These are phyloP conservation scores for Astyanax mexicanus DNA, from an alignment of 2,797 vertebrate species.

Conservation along the genomic window DNA sequence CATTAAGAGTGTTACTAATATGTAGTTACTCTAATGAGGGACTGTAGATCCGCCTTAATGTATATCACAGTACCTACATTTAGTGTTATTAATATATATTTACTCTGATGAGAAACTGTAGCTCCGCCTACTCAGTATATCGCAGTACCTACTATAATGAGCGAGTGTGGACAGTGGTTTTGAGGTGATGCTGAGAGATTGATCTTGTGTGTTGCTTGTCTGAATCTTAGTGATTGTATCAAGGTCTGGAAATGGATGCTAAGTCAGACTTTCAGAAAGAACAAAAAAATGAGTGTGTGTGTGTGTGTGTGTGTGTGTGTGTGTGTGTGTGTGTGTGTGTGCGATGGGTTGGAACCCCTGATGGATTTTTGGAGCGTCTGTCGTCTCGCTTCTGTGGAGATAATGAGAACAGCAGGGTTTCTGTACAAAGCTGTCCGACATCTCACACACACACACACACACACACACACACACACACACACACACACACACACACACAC, in stretches of 20 bases:
- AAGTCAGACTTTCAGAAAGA: too few species aligned
- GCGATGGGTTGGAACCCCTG: slow-evolving; percentile 26
- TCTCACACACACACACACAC: slow-evolving; percentile 21
- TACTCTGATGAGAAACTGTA: too few species aligned
- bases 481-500: slow-evolving; percentile 7
- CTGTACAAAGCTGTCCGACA: slow-evolving; percentile 29
- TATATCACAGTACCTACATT: too few species aligned
- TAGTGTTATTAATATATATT: too few species aligned
- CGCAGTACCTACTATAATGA: background rate
- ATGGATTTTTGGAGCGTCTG: slow-evolving; percentile 27
- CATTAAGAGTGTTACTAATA: too few species aligned
- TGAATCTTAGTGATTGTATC: slow-evolving; percentile 14
- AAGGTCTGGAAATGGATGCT: background rate
- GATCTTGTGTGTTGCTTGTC: slow-evolving; percentile 15
- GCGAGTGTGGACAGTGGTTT: background rate
- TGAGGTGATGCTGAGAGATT: background rate
- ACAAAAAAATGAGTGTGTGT: too few species aligned
- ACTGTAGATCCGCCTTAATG: too few species aligned
- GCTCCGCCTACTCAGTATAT: too few species aligned
- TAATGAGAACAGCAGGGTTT: slow-evolving; percentile 51
- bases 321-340: background rate
- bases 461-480: slow-evolving; percentile 4
- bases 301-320: slow-evolving; percentile 17
- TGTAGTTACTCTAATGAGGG: too few species aligned
- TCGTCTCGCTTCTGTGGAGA: slow-evolving; percentile 51